These are phyloP conservation scores for Junco hyemalis DNA, from an alignment of 2,113 vertebrate species.

Conservation along the genomic window DNA sequence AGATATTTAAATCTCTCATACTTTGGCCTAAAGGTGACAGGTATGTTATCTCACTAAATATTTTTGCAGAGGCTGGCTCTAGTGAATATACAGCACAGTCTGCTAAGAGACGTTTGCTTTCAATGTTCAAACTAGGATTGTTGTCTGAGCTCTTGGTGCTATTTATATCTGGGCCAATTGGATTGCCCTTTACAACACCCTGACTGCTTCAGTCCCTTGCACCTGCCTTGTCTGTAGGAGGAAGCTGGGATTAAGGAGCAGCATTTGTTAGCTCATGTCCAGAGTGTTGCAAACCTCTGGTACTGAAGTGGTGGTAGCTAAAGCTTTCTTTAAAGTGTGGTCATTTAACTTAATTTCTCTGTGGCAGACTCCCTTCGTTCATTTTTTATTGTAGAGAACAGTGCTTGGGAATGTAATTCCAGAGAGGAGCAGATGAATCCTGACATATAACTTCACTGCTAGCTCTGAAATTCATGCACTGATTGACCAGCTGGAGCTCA, in stretches of 20 bases:
- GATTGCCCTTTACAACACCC: background rate
- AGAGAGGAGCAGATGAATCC: background rate
- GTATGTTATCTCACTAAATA: background rate
- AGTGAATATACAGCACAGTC: background rate
- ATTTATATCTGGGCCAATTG: background rate
- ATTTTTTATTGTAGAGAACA: background rate
- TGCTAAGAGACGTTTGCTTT: background rate
- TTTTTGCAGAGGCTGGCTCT: background rate
- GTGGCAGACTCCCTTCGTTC: background rate
- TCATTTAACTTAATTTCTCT: background rate
- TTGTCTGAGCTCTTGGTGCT: background rate
- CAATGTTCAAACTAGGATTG: background rate
- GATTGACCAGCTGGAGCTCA: background rate
- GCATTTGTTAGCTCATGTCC: background rate
- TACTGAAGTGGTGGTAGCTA: background rate
- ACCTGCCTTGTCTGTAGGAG: background rate
- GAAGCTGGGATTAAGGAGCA: background rate
- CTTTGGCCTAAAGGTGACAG: background rate
- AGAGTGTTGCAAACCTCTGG: background rate
- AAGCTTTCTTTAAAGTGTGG: background rate
- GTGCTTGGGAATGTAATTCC: fast-evolving
- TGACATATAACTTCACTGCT: background rate
- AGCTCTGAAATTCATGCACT: background rate
- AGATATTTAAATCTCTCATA: background rate
- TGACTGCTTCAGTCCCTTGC: background rate